Evolutionary conservation across 2,113 vertebrate species (phyloP), one percentile per base, ranked within the genome.

Genomic region (Procavia capensis): DNA sequence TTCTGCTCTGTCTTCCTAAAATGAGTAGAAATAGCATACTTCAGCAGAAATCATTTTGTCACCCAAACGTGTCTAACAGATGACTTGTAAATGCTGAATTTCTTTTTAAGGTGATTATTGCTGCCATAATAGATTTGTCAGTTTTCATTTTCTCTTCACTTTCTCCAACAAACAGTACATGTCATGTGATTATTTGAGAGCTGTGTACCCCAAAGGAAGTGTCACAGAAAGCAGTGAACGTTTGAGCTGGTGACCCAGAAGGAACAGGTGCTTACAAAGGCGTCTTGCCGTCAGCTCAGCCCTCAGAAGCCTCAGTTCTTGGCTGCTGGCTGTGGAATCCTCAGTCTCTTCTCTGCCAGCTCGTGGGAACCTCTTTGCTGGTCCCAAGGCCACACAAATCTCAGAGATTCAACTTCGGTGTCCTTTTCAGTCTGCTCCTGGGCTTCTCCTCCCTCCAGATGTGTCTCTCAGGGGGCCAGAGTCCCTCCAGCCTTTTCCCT

Each of bases 21-120:
- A 70, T 29, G 63, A 81, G 22, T 57, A 72, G 79, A 63, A 86
- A 86, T 92, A 22, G 9, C 25, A 41, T 59, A 43, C 19, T 85
- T 90, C 79, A 72, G 85, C 25, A 86, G 11, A 95, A 92, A 45
- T 6, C 5, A 91, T 91, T 91, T 91, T 91, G n/a, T 85, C 68
- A 85, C 43, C 14, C 66, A 84, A 90, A 20, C 61, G 22, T 50
- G 5, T 85, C 34, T n/a, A n/a, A 63, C 43, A 80, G 16, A 36
- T 13, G 79, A 95, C 8, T 80, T 86, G 82, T 85, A 31, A 72
- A 89, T 5, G 85, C 7, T 3, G 31, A 34, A 25, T 78, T 82
- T 31, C 68, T 91, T 93, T 93, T 34, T 36, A 75, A 47, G 68
- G 43, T 72, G 29, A 95, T 74, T 83, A 66, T 70, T 91, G 27